Evolutionary conservation across 2,888 invertebrate species (phyloP).

Genomic region (Chromoteleia sp.): DNA sequence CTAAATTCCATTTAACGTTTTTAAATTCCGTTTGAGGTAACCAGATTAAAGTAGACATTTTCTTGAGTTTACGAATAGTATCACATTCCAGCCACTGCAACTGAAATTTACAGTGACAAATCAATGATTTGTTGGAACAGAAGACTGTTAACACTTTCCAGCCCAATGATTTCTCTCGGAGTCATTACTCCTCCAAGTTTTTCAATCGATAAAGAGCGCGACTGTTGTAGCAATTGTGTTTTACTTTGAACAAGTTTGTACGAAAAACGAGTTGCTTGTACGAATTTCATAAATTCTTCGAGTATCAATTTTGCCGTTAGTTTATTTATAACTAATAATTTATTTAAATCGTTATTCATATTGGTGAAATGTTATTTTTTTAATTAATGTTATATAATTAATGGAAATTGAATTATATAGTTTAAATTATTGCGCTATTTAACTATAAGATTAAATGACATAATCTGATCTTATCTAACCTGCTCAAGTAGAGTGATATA

Average conservation of each 20-base stretch:
- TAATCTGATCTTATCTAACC: conserved; percentile 2
- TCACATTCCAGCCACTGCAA: conserved; percentile 52
- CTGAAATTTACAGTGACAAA: conserved; percentile 61
- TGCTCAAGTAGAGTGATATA: conserved; percentile 6
- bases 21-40: conserved; percentile 44
- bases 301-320: too few relatives aligned
- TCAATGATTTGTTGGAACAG: conserved; percentile 65
- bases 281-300: neutral
- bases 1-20: conserved; percentile 37
- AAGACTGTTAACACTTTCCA: conserved; percentile 48
- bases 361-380: too few relatives aligned
- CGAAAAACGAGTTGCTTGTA: neutral
- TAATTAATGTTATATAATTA: too few relatives aligned
- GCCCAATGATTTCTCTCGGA: conserved; percentile 45
- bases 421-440: neutral
- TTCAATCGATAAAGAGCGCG: conserved; percentile 45
- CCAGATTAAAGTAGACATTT: conserved; percentile 34
- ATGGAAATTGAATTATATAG: too few relatives aligned
- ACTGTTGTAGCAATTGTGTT: conserved; percentile 1
- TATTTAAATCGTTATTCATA: too few relatives aligned
- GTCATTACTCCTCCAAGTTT: conserved; percentile 59
- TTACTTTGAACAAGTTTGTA: neutral
- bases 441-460: neutral
- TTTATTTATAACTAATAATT: too few relatives aligned
- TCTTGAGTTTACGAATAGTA: conserved; percentile 19